These are phyloP conservation scores for Vannuccia rotundouncinata DNA, from an alignment of 2,888 invertebrate species.

Conservation along the genomic window DNA sequence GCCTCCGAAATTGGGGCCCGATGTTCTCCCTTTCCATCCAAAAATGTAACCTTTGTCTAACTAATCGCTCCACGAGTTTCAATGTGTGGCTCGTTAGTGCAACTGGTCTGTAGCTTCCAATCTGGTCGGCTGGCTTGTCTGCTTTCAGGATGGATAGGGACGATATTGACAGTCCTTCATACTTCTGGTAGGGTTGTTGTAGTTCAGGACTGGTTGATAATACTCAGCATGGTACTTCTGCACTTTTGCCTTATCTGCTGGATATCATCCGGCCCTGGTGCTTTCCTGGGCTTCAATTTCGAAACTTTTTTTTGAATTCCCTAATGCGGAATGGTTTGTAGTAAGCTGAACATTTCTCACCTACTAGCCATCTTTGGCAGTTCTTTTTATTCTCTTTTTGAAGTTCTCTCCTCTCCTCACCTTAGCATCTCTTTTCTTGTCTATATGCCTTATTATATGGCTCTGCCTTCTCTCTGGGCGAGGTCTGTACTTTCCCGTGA, in stretches of 20 bases:
- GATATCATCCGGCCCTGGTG: neutral
- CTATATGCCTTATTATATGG: neutral
- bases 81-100: neutral
- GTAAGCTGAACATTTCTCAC: neutral
- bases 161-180: no score
- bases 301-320: neutral
- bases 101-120: constrained; percentile 5
- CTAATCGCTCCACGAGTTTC: neutral
- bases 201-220: no score
- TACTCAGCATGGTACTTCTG: constrained; percentile 40
- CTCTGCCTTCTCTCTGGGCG: neutral
- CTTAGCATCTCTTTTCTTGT: neutral
- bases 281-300: neutral
- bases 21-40: constrained; percentile 21
- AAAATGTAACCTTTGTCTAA: neutral
- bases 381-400: neutral
- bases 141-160: no score
- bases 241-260: constrained; percentile 43
- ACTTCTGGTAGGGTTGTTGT: no score
- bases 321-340: neutral
- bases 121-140: constrained; percentile 12
- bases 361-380: neutral
- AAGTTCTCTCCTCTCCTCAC: neutral
- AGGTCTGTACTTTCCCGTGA: neutral
- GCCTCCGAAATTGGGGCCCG: no score